Conservation (phyloP, 2,797 vertebrate genomes). For the Smutsia temminckii region DNA sequence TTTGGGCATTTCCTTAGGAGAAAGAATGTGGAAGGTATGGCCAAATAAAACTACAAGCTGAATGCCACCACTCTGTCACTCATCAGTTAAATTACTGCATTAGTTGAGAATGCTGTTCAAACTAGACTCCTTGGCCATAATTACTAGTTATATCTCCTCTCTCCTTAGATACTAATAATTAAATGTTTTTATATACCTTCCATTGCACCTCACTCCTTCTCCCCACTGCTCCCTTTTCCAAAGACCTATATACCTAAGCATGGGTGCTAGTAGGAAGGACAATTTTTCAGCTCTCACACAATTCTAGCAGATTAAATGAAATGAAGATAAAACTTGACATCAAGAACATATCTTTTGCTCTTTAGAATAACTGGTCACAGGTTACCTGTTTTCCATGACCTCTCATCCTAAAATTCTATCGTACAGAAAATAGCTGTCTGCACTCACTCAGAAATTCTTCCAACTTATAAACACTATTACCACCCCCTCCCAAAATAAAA, state of each 20-base stretch:
- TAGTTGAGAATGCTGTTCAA: slow-evolving; percentile 68
- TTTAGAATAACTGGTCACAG: background rate
- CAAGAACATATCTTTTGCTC: background rate
- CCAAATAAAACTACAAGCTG: slow-evolving; percentile 64
- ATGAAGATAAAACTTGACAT: slow-evolving; percentile 24
- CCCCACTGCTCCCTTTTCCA: background rate
- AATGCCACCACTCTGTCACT: slow-evolving; percentile 68
- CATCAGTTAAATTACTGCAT: slow-evolving; percentile 63
- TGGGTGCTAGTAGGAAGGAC: background rate
- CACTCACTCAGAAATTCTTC: background rate
- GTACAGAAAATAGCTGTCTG: background rate
- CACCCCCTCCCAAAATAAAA: background rate
- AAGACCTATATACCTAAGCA: background rate
- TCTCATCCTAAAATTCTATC: slow-evolving; percentile 1
- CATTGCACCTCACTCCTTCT: background rate
- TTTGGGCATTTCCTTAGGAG: slow-evolving; percentile 65
- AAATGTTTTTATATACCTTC: slow-evolving; percentile 30
- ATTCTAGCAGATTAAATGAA: slow-evolving; percentile 37
- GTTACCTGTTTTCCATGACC: background rate
- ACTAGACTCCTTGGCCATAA: slow-evolving; percentile 64
- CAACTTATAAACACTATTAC: background rate
- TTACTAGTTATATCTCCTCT: slow-evolving; percentile 57
- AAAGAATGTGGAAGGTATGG: slow-evolving; percentile 60
- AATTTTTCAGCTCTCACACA: slow-evolving; percentile 14
- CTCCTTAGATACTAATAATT: slow-evolving; percentile 47